phyloP scores from a whole-genome alignment of 2,888 invertebrate species.

The Phytoseiulus persimilis region DNA sequence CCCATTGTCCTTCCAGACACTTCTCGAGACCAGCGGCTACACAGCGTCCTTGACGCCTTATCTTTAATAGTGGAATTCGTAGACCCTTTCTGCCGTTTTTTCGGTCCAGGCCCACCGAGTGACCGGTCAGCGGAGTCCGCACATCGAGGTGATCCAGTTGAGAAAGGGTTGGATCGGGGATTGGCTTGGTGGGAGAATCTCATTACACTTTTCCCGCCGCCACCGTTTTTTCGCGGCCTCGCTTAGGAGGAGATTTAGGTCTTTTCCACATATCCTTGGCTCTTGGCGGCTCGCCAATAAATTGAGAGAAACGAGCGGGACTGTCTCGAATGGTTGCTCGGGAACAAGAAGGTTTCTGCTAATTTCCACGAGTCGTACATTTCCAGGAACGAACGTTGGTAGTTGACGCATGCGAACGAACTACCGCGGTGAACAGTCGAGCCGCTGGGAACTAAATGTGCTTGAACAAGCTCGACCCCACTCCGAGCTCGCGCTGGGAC shows the following conservation, averaged over 20 bases:
- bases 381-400: background rate
- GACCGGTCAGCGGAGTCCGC: background rate
- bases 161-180: background rate
- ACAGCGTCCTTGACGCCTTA: background rate
- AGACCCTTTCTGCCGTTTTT: background rate
- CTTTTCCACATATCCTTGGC: background rate
- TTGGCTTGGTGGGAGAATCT: background rate
- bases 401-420: background rate
- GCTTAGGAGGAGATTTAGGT: background rate
- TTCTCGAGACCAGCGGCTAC: background rate
- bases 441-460: no score
- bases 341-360: background rate
- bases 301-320: background rate
- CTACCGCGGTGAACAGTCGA: background rate
- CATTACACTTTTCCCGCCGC: background rate
- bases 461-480: no score
- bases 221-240: background rate
- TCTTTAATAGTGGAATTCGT: background rate
- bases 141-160: background rate
- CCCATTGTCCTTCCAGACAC: background rate
- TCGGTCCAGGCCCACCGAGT: background rate
- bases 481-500: no score
- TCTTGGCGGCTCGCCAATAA: background rate
- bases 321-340: background rate
- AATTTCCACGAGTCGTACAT: background rate